phyloP scores from a whole-genome alignment of 2,797 vertebrate genomes.

The Gambusia yucatana region DNA sequence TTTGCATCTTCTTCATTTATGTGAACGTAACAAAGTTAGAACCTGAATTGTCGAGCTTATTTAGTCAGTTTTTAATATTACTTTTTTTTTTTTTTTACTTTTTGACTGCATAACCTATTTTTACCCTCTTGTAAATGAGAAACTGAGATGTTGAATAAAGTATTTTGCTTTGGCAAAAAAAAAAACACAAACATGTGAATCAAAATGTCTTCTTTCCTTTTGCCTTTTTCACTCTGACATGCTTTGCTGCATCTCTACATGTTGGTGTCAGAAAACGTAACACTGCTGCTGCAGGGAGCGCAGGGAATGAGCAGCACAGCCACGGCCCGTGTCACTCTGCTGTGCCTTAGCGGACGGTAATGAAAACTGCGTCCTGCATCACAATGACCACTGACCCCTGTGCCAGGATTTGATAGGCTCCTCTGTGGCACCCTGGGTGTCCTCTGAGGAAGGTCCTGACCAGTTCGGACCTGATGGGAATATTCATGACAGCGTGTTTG shows the following conservation, averaged over 20 bases:
- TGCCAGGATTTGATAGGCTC: constrained; percentile 64
- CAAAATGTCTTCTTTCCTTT: neutral
- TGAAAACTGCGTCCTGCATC: constrained; percentile 71
- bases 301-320: constrained; percentile 44
- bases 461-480: constrained; percentile 64
- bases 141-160: neutral
- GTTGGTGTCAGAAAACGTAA: constrained; percentile 29
- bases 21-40: neutral
- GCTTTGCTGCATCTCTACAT: neutral
- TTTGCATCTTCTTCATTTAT: neutral
- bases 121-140: neutral
- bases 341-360: constrained; percentile 61
- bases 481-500: constrained; percentile 69
- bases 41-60: neutral
- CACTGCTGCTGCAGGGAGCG: constrained; percentile 15
- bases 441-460: constrained; percentile 70
- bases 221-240: neutral
- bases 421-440: constrained; percentile 58
- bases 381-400: constrained; percentile 69
- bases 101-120: neutral
- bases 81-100: neutral
- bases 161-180: neutral
- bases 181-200: neutral
- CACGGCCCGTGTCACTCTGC: constrained; percentile 58
- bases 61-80: neutral